Base-by-base conservation (phyloP, 2,113 vertebrate genomes). In the Phyllopteryx taeniolatus region DNA sequence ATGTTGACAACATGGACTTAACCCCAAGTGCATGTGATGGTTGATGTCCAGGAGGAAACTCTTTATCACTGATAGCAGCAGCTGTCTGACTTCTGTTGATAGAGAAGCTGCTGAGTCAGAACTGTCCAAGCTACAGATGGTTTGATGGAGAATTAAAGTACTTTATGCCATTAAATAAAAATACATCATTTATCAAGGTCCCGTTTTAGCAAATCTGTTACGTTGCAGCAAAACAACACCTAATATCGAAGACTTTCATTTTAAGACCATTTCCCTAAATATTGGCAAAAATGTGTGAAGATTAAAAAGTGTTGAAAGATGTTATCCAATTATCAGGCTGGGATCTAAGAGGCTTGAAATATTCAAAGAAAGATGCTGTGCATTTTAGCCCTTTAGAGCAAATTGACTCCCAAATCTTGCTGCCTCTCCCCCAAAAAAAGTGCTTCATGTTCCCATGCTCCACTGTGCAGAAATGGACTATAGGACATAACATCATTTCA, bases 1-100 rank as follows among this genome's bases (percentile, higher is more conserved):
- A 71, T 77, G 86, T 77, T 88, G 88, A 90, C 90, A 91, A 89
- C 84, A 85, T 87, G 81, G 85, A 77, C 86, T 88, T 86, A 86
- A 88, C 83, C 85, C 69, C 72, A 43, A 75, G 75, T 86, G 77
- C 80, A 64, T 19, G 64, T 75, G 76, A 77, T 79, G 85, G 87
- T 81, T 86, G 76, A 72, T 79, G 77, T 88, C 87, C 53, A 75
- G 67, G 47, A 79, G 72, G 82, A 81, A 78, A 62, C 51, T 72
- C 75, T 83, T 73, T 74, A 85, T 86, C 83, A 78, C 76, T 79
- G 85, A 88, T 85, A 82, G 79, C 78, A 66, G 64, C 42, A 65
- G 72, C 71, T 73, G 77, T 78, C 72, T 31, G 61, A 79, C 80
- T 77, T 74, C 17, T 75, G 72, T 75, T 70, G 76, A 66, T 75